Evolutionary conservation across 2,888 invertebrate genomes (phyloP), one percentile per base, ranked within the genome.

Genomic region (Campaea margaritaria): DNA sequence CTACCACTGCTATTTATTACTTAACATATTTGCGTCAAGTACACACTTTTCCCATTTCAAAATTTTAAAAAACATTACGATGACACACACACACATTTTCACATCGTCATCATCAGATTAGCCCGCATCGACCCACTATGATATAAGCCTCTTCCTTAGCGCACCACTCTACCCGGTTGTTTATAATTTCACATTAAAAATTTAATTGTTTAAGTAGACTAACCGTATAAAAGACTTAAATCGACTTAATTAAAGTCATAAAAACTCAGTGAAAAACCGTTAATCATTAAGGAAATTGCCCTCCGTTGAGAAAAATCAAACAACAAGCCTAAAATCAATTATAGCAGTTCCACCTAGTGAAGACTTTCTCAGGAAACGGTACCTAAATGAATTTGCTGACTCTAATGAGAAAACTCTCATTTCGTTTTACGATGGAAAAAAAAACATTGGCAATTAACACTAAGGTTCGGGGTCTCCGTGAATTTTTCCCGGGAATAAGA

Each of bases 351-450:
- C 72, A 58, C 62, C 56, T 63, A 69, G 56, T 57, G 65, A 56
- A 64, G 71, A 65, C 68, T 64, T 66, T 69, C 66, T 66, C 62
- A 64, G 73, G 66, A 70, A 76, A 70, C 50, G 67, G 66, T 71
- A 76, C 70, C 78, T 82, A 85, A 87, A 85, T 82, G 83, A 85
- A 87, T 85, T 87, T 86, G 76, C 85, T 69, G 75, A 68, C 75
- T 78, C 76, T 87, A 86, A 86, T 83, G 84, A 85, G 87, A 86
- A 87, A 87, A 87, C 76, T 86, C 82, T 74, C 72, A 82, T 82
- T 86, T 81, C 73, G 74, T 65, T 68, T 62, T 60, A 72, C 67
- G 68, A 14, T 68, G 65, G 62, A 72, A 75, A 79, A 81, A n/a
- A 83, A 83, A 77, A 72, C 54, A 68, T 63, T 59, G 70, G 75